Conservation (phyloP, 1,140 invertebrate genomes). For the Pogonus chalceus region DNA sequence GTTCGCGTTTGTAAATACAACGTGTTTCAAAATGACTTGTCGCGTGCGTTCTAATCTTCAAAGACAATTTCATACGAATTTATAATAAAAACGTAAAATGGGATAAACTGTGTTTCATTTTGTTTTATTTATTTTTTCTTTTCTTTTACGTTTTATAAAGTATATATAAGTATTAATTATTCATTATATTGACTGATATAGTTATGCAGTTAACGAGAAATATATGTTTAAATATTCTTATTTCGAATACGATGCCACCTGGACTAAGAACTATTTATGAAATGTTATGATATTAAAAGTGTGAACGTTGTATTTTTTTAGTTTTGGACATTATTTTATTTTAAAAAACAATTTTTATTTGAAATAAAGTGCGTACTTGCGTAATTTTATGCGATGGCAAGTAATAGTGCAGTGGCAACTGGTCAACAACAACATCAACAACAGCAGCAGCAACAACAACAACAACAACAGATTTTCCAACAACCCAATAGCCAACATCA, state of each 20-base stretch:
- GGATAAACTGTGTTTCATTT: constrained; percentile 22
- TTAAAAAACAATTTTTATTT: constrained; percentile 12
- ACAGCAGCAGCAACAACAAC: constrained; percentile 14
- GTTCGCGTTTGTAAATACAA: no score
- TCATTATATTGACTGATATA: no score
- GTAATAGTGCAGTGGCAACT: constrained; percentile 16
- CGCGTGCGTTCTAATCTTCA: no score
- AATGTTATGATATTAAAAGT: constrained; percentile 28
- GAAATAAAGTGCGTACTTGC: neutral
- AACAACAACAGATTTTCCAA: constrained; percentile 35
- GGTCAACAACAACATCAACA: constrained; percentile 17
- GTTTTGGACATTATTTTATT: constrained; percentile 23
- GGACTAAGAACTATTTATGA: constrained; percentile 23
- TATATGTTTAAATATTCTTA: constrained; percentile 12
- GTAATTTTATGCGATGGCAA: constrained; percentile 26
- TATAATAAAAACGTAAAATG: constrained; percentile 15
- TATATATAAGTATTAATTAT: no score
- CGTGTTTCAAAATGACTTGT: neutral
- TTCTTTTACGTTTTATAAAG: constrained; percentile 14
- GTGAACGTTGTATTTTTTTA: constrained; percentile 28
- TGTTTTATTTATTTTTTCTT: constrained; percentile 17
- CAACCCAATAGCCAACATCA: constrained; percentile 39
- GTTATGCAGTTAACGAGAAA: constrained; percentile 9
- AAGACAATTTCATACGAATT: no score
- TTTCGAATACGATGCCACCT: constrained; percentile 18